Conservation (phyloP, 2,888 invertebrate genomes). For the Meteorus colon region DNA sequence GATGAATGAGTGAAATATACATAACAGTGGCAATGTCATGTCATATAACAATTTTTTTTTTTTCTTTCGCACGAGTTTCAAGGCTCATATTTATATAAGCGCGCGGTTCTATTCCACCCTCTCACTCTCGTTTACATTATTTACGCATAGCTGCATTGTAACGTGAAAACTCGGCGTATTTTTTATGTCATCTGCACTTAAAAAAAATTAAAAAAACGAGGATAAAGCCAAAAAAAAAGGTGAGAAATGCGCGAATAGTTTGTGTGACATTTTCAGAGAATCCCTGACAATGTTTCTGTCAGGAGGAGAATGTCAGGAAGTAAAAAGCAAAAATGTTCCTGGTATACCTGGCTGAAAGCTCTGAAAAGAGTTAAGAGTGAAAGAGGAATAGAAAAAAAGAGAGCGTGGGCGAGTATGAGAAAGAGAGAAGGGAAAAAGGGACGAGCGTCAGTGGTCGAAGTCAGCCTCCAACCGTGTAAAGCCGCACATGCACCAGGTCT, state of each 20-base stretch:
- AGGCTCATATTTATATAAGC: neutral
- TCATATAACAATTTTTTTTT: neutral
- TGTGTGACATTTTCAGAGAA: conserved; percentile 37
- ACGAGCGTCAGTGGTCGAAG: conserved; percentile 43
- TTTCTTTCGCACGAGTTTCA: neutral
- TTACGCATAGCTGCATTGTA: conserved; percentile 1
- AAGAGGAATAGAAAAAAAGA: conserved; percentile 28
- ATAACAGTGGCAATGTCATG: no score
- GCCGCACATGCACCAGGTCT: conserved; percentile 43
- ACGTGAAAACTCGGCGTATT: conserved; percentile 26
- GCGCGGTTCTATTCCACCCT: neutral
- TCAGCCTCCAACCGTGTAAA: conserved; percentile 36
- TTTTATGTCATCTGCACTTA: conserved; percentile 29
- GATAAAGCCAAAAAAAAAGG: neutral
- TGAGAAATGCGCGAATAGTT: conserved; percentile 16
- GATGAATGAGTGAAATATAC: no score
- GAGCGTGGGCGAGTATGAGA: conserved; percentile 34
- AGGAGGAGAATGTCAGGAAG: conserved; percentile 31
- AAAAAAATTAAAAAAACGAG: conserved; percentile 12
- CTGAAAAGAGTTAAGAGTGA: conserved; percentile 35
- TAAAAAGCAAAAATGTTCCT: conserved; percentile 31
- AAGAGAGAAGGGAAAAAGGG: conserved; percentile 36
- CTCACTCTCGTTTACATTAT: neutral
- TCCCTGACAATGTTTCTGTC: conserved; percentile 37
- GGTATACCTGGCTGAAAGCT: conserved; percentile 29